A percentile compares a stretch with the other conserved stretches of the same genome.
Conservation (phyloP, 2,888 invertebrate species). For the Hypomecis atomaria region DNA sequence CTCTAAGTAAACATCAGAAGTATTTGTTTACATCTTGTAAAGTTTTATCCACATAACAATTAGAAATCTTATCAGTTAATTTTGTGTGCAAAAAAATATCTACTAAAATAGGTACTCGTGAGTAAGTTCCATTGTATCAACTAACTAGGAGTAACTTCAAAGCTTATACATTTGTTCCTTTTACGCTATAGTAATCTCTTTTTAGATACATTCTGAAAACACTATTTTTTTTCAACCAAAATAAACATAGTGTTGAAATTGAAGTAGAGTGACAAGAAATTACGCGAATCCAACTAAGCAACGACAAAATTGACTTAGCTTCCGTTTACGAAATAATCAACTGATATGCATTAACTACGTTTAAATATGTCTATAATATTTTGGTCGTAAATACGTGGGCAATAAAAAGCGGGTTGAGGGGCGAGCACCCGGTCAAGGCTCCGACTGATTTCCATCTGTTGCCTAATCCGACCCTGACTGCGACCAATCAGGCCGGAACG, state of each 20-base stretch:
- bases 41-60: no score
- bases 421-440: slow-evolving; percentile 74
- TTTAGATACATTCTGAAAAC: not conserved
- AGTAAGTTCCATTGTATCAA: no score
- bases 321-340: slow-evolving; percentile 42
- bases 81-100: no score
- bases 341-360: slow-evolving; percentile 32
- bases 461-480: slow-evolving; percentile 80
- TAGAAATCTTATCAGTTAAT: no score
- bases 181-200: not conserved
- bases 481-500: slow-evolving; percentile 81
- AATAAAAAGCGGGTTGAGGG: slow-evolving; percentile 72
- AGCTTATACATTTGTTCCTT: no score
- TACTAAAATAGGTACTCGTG: no score
- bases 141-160: no score
- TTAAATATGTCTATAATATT: slow-evolving; percentile 33
- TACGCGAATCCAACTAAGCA: slow-evolving; percentile 2
- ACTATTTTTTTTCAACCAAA: not conserved
- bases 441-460: slow-evolving; percentile 73
- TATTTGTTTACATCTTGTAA: no score
- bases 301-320: slow-evolving; percentile 30
- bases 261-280: not conserved
- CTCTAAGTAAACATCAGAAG: not conserved
- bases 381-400: slow-evolving; percentile 51
- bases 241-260: not conserved